phyloP scores from a whole-genome alignment of 2,888 invertebrate genomes.

The Cerastoderma edule region DNA sequence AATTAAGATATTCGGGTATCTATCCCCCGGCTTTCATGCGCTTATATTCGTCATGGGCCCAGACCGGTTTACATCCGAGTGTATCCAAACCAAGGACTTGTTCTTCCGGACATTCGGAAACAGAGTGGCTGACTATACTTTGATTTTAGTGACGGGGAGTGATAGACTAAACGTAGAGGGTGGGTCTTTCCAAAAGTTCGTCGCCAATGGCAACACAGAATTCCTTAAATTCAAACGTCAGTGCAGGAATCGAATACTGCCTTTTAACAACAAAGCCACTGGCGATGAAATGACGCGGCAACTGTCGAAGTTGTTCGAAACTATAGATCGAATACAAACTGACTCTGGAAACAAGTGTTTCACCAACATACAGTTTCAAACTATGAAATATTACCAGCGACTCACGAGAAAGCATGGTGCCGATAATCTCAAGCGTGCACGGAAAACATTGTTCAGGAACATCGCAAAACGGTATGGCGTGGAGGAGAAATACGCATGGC shows the following conservation, averaged over 20 bases:
- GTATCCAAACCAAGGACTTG: slow-evolving; percentile 23
- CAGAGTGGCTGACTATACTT: slow-evolving; percentile 19
- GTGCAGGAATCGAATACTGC: slow-evolving; percentile 25
- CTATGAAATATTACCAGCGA: slow-evolving; percentile 28
- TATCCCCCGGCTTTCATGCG: slow-evolving; percentile 37
- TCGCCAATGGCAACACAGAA: slow-evolving; percentile 19
- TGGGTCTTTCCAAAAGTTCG: slow-evolving; percentile 3
- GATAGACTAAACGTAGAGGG: slow-evolving; percentile 15
- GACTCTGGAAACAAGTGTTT: slow-evolving; percentile 24
- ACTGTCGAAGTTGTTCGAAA: slow-evolving; percentile 13
- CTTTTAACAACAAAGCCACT: slow-evolving; percentile 25
- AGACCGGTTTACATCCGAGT: slow-evolving; percentile 41
- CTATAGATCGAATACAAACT: slow-evolving; percentile 15
- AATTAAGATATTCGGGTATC: slow-evolving; percentile 24
- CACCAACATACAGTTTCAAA: slow-evolving; percentile 35
- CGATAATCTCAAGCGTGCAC: slow-evolving; percentile 26
- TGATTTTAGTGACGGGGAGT: slow-evolving; percentile 29
- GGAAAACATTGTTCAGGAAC: slow-evolving; percentile 20
- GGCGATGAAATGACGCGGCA: slow-evolving; percentile 12
- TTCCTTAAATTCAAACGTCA: slow-evolving; percentile 12
- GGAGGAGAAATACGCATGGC: slow-evolving; percentile 25
- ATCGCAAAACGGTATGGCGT: slow-evolving; percentile 27
- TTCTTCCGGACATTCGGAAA: slow-evolving; percentile 30
- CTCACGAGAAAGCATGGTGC: slow-evolving; percentile 14
- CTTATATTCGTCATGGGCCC: slow-evolving; percentile 33